Base-by-base conservation (phyloP, 2,113 vertebrate genomes). In the Thalassarche chlororhynchos region DNA sequence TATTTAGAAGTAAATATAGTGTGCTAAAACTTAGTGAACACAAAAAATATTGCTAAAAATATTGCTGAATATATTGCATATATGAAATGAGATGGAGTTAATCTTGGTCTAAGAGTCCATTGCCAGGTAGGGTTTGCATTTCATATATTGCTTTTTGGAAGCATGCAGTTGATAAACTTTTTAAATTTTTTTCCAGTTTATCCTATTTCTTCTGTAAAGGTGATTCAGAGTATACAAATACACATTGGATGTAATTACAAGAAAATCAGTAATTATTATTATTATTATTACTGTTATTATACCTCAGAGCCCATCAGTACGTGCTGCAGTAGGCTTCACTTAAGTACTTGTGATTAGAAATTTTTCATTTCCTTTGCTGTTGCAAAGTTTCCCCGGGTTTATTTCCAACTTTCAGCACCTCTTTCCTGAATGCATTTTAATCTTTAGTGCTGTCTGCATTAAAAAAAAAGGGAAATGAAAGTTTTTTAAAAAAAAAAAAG, bases 281-380 rank as follows among this genome's bases (percentile, higher is more conserved):
- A 29, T 10, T 46, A 17, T 28, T 66, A 3, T 25, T 60, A 4
- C 7, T 46, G 16, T 29, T 66, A 2, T 26, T 40, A 7, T 46
- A 25, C 55, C 2, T 18, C 29, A 46, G 26, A 84, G 18, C 47
- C 40, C 65, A 64, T 52, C 34, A 60, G 61, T 24, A 12, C 2
- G 2, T 77, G 55, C 57, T 51, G 29, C 55, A 58, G 8, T 9
- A 66, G 42, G 32, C 69, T 58, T 42, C 51, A 4, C 24, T 25
- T 23, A 47, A 46, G 18, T 70, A 19, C 76, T 62, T 70, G 42
- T 40, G 60, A 52, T 68, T 25, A 75, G 69, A 84, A 82, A 60
- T 60, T 51, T 86, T 78, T 89, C 28, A 70, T 97, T 96, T 95
- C 87, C 84, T 94, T 83, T 90, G n/a, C 65, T 78, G 3, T 16